Conservation (phyloP, 2,113 vertebrate genomes). For the Gadus macrocephalus region DNA sequence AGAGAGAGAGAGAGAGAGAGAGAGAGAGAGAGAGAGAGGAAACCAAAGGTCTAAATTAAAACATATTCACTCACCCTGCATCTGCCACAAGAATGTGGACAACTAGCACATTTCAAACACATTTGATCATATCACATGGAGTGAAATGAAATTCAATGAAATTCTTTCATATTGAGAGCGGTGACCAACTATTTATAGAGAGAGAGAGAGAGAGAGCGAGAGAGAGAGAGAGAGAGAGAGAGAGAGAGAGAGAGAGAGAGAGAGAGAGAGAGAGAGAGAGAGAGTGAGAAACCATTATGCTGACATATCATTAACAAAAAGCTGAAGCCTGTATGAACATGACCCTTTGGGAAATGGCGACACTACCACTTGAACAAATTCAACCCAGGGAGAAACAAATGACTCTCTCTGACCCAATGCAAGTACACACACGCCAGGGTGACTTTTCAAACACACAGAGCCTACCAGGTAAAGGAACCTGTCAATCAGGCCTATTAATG, state of each 20-base stretch:
- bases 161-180: no score
- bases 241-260: no score
- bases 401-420: not conserved
- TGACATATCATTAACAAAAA: slow-evolving; percentile 8
- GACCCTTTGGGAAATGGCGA: slow-evolving; percentile 13
- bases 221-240: not conserved
- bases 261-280: no score
- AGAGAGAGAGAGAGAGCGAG: not conserved
- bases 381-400: not conserved
- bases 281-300: not conserved
- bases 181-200: slow-evolving; percentile 28
- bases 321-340: slow-evolving; percentile 38
- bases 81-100: no score
- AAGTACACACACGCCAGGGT: not conserved
- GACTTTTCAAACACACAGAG: slow-evolving; percentile 5
- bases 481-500: not conserved
- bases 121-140: no score
- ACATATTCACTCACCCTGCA: slow-evolving; percentile 66
- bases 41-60: slow-evolving; percentile 57
- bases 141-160: no score
- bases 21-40: slow-evolving; percentile 63
- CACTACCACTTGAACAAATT: not conserved
- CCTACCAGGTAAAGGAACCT: not conserved
- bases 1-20: slow-evolving; percentile 42
- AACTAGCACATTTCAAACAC: no score